Evolutionary conservation across 2,797 vertebrate genomes (phyloP).

Genomic region (Notamacropus eugenii): DNA sequence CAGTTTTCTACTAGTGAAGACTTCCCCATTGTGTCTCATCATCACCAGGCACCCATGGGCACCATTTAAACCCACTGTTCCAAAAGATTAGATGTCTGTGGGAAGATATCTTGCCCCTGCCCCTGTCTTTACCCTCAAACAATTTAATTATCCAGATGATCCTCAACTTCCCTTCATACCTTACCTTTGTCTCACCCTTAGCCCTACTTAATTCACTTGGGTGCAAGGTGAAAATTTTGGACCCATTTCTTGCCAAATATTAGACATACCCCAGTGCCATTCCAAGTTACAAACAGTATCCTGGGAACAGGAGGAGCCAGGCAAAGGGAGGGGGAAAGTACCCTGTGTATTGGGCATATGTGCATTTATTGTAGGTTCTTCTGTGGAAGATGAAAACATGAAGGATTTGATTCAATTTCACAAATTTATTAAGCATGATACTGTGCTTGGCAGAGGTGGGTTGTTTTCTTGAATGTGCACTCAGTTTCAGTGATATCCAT

Average conservation of each 20-base stretch:
- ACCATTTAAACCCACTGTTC: no score
- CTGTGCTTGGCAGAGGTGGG: conserved; percentile 31
- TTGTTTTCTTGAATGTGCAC: conserved; percentile 54
- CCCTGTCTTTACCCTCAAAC: background rate
- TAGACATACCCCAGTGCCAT: background rate
- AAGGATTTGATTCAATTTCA: background rate
- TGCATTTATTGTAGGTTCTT: background rate
- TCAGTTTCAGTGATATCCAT: background rate
- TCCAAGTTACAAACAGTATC: background rate
- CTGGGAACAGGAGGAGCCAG: background rate
- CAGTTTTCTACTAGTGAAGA: background rate
- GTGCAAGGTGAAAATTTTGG: background rate
- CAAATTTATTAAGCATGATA: background rate
- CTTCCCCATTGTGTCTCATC: background rate
- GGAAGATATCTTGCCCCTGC: background rate
- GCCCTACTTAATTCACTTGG: background rate
- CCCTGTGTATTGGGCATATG: background rate
- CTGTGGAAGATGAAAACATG: background rate
- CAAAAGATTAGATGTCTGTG: no score
- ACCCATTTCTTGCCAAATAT: background rate
- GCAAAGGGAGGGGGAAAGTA: background rate
- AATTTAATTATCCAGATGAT: background rate
- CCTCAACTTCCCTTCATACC: background rate
- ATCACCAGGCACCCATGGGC: background rate
- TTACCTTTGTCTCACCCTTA: background rate